Conservation (phyloP, 2,113 vertebrate species). For the Carlito syrichta region DNA sequence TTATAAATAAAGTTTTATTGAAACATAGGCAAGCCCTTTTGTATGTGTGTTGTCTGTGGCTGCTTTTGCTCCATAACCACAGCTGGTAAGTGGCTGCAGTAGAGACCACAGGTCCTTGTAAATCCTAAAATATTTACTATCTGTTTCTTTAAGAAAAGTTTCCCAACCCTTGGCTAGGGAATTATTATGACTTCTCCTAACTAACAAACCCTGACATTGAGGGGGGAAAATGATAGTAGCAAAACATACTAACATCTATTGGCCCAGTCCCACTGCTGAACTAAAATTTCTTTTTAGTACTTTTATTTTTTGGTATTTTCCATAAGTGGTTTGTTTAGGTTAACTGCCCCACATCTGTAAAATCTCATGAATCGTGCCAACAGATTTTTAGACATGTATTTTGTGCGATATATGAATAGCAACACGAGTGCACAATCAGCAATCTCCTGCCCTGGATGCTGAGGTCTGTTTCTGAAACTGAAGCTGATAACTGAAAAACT, state of each 20-base stretch:
- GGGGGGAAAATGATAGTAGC: not conserved
- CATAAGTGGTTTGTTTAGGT: not conserved
- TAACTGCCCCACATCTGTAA: not conserved
- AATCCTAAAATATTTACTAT: not conserved
- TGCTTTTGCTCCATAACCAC: not conserved
- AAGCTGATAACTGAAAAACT: not conserved
- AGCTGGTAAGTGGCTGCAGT: not conserved
- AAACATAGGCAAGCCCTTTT: conserved; percentile 3
- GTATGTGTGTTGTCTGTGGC: not conserved
- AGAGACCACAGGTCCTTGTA: not conserved
- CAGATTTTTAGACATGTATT: not conserved
- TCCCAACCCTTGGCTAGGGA: not conserved
- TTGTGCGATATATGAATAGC: not conserved
- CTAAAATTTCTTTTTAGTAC: not conserved
- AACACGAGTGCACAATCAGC: not conserved
- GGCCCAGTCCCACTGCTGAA: not conserved
- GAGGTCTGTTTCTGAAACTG: not conserved
- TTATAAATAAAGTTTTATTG: not conserved
- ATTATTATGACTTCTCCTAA: not conserved
- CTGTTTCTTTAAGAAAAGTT: not conserved
- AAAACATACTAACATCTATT: not conserved
- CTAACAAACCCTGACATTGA: not conserved
- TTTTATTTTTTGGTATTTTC: not conserved
- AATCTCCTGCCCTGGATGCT: not conserved
- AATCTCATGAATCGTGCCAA: conserved; percentile 2